Percentiles rank a stretch among this genome's conserved stretches.
Conservation (phyloP, 2,113 vertebrate species). For the Hippocampus zosterae region DNA sequence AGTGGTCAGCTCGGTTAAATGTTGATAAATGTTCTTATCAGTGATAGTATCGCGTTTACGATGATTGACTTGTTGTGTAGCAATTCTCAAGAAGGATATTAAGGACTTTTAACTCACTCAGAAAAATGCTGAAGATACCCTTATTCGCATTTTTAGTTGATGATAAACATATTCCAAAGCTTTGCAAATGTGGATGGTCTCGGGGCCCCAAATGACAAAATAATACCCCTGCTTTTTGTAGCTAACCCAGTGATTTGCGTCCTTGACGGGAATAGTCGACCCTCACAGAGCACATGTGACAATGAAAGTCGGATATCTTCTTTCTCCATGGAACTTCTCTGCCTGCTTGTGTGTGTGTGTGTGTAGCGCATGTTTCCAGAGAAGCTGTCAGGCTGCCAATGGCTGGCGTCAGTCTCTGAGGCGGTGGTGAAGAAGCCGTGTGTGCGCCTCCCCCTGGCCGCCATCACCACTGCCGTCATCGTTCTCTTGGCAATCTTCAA, state of each 20-base stretch:
- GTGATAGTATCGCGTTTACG: too few species aligned
- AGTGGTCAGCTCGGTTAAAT: too few species aligned
- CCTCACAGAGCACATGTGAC: conserved; percentile 18
- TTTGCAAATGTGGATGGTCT: neutral
- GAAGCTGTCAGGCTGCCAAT: conserved; percentile 65
- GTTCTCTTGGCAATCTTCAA: conserved; percentile 81
- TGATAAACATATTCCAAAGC: neutral
- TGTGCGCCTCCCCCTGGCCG: conserved; percentile 80
- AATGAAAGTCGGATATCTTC: conserved; percentile 21
- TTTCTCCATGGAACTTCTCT: conserved; percentile 10
- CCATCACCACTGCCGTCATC: conserved; percentile 77
- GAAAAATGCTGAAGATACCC: neutral
- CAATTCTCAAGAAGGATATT: neutral
- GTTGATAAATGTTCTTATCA: too few species aligned
- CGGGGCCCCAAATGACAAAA: neutral
- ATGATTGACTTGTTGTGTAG: too few species aligned
- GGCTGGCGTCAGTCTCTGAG: conserved; percentile 72
- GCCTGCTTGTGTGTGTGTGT: conserved; percentile 6
- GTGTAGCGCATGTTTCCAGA: conserved; percentile 78
- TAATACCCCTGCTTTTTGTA: conserved; percentile 13
- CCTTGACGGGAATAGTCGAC: conserved; percentile 6
- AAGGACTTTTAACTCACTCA: too few species aligned
- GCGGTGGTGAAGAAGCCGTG: conserved; percentile 82
- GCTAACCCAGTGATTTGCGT: conserved; percentile 14
- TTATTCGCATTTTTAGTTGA: neutral